Evolutionary conservation across 2,113 vertebrate species (phyloP), one percentile per base, ranked within the genome.

Genomic region (Psittacula cyanocephala): DNA sequence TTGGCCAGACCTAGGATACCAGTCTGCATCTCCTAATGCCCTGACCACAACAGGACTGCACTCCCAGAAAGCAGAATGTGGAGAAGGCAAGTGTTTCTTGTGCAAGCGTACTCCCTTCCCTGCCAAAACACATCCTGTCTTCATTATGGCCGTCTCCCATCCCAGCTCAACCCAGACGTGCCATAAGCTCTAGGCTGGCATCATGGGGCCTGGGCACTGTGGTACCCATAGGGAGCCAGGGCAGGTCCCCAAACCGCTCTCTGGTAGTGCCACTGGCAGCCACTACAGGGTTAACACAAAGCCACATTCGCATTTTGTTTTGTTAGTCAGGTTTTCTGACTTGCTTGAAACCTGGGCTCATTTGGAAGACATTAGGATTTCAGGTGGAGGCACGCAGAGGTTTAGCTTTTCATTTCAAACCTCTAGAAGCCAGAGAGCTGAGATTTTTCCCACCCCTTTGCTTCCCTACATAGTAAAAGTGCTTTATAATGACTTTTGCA

Each of bases 291-390:
- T 49, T 65, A 76, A 81, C 31, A 62, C 11, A 47, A 29, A 81
- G 47, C 25, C 4, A 10, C 2, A 2, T 52, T n/a, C 55, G 22
- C 7, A 33, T 69, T 81, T 81, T 13, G 6, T 71, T 88, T 63
- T 44, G 60, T 71, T 64, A n/a, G 28, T 77, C 44, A 43, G 69
- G 37, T 81, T 65, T 82, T 94, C 44, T 46, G 68, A 60, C 16
- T n/a, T 29, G 22, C n/a, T 64, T 77, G n/a, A 77, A 79, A 84
- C 19, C 6, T 41, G 86, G 60, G 35, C n/a, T 82, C 79, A 81
- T 95, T 80, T 89, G 63, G 89, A 94, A 94, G 64, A 72, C 81
- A 76, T 89, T 23, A 75, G 17, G 33, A 49, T 93, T 96, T 60
- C 10, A 74, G 59, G 86, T 83, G 52, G 92, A 96, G 89, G 31